Evolutionary conservation across 2,888 invertebrate genomes (phyloP), one percentile per base, ranked within the genome.

Genomic region (Dermolepida albohirtum): DNA sequence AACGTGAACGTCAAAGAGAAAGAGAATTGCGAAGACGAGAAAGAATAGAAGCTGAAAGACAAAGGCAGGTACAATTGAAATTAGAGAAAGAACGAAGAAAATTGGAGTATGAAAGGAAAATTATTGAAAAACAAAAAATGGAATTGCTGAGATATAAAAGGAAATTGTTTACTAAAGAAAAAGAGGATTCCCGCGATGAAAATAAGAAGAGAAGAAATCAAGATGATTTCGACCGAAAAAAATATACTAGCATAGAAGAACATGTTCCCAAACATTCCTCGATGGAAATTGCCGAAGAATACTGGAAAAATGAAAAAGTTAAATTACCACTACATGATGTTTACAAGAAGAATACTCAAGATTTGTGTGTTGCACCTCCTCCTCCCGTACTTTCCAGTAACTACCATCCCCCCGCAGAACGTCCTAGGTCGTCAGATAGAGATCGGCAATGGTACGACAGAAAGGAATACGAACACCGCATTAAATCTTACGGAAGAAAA

Each of bases 121-220:
- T 73, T 39, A 69, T 71, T 6, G 72, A 73, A 43, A 69, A 68
- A 43, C 68, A 73, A 27, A 72, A 72, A 34, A 44, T 69, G 7
- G 69, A 73, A 10, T 64, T 73, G 14, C 7, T 67, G 34, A 29
- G 59, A 5, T 62, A 34, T 11, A 62, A 62, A n/a, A 47, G 59
- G 29, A 49, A 47, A 17, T 29, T 62, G 5, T 7, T 62, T 1
- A 43, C 41, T 11, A 62, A 62, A 29, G 59, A 62, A 12, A 62
- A 62, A 29, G 47, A 62, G 29, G 44, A 40, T n/a, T 12, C 27
- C 7, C 55, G n/a, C 17, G 57, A 66, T 17, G 66, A 69, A 7
- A 57, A 62, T 14, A 69, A 69, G 34, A 65, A 65, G 10, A 49
- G 66, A 14, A 59, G 52, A 14, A 62, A 44, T 12, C 41, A 44